phyloP scores from a whole-genome alignment of 2,113 vertebrate species.

The Leucosticte australis region DNA sequence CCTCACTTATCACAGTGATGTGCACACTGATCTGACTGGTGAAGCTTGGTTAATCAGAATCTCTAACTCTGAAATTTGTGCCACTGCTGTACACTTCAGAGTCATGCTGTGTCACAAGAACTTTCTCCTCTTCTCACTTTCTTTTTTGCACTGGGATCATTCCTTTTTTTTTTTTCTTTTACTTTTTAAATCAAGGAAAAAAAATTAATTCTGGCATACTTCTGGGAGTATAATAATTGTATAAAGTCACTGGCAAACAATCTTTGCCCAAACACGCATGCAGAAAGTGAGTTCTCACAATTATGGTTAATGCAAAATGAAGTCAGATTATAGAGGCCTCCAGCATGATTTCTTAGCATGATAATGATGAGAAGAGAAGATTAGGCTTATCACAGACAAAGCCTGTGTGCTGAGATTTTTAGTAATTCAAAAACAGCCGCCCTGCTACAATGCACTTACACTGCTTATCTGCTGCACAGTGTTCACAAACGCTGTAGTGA shows the following conservation, averaged over 20 bases:
- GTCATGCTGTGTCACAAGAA: neutral
- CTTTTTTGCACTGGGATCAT: neutral
- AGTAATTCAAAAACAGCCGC: neutral
- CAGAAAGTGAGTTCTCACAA: constrained; percentile 61
- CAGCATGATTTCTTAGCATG: constrained; percentile 19
- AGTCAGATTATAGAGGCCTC: constrained; percentile 43
- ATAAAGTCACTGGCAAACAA: constrained; percentile 41
- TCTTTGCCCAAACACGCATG: constrained; percentile 40
- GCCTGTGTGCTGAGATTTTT: neutral
- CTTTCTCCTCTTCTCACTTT: neutral
- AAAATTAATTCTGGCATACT: constrained; percentile 9
- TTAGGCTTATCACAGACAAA: constrained; percentile 41
- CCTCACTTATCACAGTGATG: neutral
- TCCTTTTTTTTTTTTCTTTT: neutral
- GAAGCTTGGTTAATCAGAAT: neutral
- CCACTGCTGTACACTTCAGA: neutral
- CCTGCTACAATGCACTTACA: neutral
- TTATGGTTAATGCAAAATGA: constrained; percentile 37
- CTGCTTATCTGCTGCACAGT: neutral
- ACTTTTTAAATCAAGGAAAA: neutral
- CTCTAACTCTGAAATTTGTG: neutral
- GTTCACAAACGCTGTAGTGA: neutral
- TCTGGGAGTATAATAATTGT: constrained; percentile 35
- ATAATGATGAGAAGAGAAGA: constrained; percentile 50
- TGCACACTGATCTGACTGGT: neutral